These are phyloP conservation scores for Amphiura filiformis DNA, from an alignment of 35 echinoderm and acorn worm genomes.

Conservation along the genomic window DNA sequence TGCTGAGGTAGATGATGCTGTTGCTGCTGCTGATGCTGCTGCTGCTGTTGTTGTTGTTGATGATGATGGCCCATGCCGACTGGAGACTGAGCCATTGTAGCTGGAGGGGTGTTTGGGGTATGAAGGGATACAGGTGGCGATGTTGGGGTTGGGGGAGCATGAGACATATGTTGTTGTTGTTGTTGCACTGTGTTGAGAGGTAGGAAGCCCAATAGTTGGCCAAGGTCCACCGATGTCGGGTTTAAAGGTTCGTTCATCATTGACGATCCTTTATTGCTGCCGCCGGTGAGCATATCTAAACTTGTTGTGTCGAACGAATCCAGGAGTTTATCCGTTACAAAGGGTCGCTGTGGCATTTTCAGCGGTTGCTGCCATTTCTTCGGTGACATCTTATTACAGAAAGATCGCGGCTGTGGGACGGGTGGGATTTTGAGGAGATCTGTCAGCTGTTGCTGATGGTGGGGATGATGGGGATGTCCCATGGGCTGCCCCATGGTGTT, in stretches of 20 bases:
- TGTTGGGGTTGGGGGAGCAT: conserved; percentile 58
- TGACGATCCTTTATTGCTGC: conserved; percentile 14
- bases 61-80: neutral
- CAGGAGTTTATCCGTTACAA: neutral
- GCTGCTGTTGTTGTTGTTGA: conserved; percentile 16
- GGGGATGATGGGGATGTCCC: conserved; percentile 27
- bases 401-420: conserved; percentile 57
- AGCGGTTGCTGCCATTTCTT: neutral
- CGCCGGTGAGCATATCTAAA: neutral
- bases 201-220: conserved; percentile 80
- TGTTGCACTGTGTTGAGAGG: conserved; percentile 53
- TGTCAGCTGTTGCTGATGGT: conserved; percentile 61
- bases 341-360: neutral
- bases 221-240: conserved; percentile 67
- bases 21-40: neutral
- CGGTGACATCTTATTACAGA: neutral
- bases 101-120: conserved; percentile 49
- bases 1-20: neutral
- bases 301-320: neutral
- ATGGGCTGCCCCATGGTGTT: conserved; percentile 21
- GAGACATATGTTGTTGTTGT: conserved; percentile 38
- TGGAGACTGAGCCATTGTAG: neutral
- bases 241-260: conserved; percentile 58
- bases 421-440: conserved; percentile 93
- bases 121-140: conserved; percentile 47